Evolutionary conservation across 2,888 invertebrate species (phyloP), one percentile per base, ranked within the genome.

Genomic region (Creontiades dilutus): DNA sequence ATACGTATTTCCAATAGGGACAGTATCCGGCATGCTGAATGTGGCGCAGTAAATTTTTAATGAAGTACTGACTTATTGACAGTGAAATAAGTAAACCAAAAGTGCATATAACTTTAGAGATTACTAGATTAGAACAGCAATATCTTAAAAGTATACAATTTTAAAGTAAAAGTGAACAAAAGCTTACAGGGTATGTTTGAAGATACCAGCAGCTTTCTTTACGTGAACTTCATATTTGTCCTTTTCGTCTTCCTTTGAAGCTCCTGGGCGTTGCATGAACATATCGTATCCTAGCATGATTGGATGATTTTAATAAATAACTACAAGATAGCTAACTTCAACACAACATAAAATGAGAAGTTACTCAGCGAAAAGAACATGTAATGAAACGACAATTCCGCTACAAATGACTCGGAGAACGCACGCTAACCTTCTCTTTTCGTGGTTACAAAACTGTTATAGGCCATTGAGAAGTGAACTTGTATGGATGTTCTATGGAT

Each of bases 131-230:
- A 37, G 37, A 4, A 37, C 37, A 37, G 2, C 2, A 37, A 37
- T 37, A 37, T 37, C 37, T 37, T 37, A 7, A 7, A 4, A 7
- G 3, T 37, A 37, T 4, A 37, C 7, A 37, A 37, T 37, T 37
- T 37, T 37, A 37, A 37, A 37, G 2, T 37, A 37, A 37, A 52
- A 52, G 5, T 19, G 9, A 68, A 68, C 11, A 52, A 88, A 61
- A 82, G 81, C 91, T 90, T 88, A 91, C 91, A 86, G 14, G 12
- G 91, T 91, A 16, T 87, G 85, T 23, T 88, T 91, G 85, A 91
- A 89, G 81, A 91, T 84, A 75, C 90, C 90, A 23, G 90, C 52
- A 19, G 91, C 91, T 89, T 91, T 90, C 14, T 90, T 89, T 19
- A 91, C 89, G 86, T 91, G 90, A 48, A 91, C 90, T 89, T 91